Evolutionary conservation across 2,113 vertebrate genomes (phyloP).

Genomic region (Collichthys lucidus): DNA sequence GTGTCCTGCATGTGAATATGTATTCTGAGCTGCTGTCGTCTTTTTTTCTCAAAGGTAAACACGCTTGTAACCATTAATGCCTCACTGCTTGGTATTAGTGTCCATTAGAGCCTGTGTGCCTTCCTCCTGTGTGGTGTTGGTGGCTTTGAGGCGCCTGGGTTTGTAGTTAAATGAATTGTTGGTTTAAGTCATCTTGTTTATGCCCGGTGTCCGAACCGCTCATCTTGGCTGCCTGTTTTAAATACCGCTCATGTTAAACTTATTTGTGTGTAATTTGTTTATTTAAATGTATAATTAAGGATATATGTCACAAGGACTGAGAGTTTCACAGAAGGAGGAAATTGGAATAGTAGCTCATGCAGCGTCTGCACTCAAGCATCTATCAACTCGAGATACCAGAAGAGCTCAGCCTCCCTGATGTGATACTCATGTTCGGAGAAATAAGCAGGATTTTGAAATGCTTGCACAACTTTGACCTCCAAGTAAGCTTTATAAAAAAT

Average conservation of each 20-base stretch:
- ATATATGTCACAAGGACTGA: slow-evolving; percentile 5
- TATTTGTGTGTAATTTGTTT: slow-evolving; percentile 69
- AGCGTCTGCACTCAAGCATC: slow-evolving; percentile 6
- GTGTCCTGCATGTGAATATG: slow-evolving; percentile 1
- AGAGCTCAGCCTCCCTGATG: background rate
- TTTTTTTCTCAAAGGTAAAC: slow-evolving; percentile 50
- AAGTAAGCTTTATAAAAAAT: background rate
- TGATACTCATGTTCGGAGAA: background rate
- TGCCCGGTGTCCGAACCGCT: background rate
- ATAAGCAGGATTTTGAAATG: background rate
- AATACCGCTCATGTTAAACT: slow-evolving; percentile 50
- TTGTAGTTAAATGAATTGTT: slow-evolving; percentile 55
- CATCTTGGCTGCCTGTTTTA: slow-evolving; percentile 43
- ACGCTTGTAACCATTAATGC: slow-evolving; percentile 42
- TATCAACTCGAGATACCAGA: slow-evolving; percentile 34
- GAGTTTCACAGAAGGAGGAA: slow-evolving; percentile 7
- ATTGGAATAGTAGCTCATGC: slow-evolving; percentile 12
- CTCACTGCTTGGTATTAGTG: slow-evolving; percentile 31
- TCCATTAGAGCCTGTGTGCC: slow-evolving; percentile 34
- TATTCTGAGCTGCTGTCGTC: slow-evolving; percentile 29
- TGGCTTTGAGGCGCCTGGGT: background rate
- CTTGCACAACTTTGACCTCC: background rate
- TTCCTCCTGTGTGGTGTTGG: slow-evolving; percentile 27
- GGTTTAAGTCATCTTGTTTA: slow-evolving; percentile 36
- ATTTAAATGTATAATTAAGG: slow-evolving; percentile 51